Evolutionary conservation across 2,888 invertebrate genomes (phyloP).

Genomic region (Argyresthia goedartella): DNA sequence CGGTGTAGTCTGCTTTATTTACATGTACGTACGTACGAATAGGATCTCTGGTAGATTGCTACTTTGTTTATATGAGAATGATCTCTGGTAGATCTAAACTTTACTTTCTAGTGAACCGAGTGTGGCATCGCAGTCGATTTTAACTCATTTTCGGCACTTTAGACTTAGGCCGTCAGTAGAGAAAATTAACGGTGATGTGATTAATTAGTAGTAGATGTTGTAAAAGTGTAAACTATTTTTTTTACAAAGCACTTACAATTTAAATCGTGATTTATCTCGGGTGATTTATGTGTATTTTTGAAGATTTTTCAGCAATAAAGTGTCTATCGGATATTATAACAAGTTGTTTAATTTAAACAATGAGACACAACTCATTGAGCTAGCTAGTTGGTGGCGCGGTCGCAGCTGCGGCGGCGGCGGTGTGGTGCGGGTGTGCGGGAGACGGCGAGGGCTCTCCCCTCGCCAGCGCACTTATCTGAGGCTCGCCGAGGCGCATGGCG

Average conservation of each 20-base stretch:
- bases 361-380: too few relatives aligned
- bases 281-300: constrained; percentile 41
- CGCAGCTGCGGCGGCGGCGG: background rate
- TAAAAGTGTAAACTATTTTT: constrained; percentile 23
- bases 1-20: too few relatives aligned
- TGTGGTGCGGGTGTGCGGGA: background rate
- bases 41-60: too few relatives aligned
- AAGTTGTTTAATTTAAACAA: too few relatives aligned
- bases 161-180: constrained; percentile 15
- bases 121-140: background rate
- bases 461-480: constrained; percentile 29
- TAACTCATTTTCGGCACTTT: constrained; percentile 11
- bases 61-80: too few relatives aligned
- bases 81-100: too few relatives aligned
- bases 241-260: constrained; percentile 30
- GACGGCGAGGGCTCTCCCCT: background rate
- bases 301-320: constrained; percentile 27
- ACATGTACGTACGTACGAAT: too few relatives aligned
- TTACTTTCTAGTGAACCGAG: too few relatives aligned
- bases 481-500: constrained; percentile 42
- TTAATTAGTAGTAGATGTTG: background rate
- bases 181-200: constrained; percentile 17
- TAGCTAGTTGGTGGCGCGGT: too few relatives aligned
- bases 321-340: background rate
- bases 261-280: constrained; percentile 32